These are phyloP conservation scores for Drosophila kepulauana DNA, from an alignment of 1,140 invertebrate species.

Conservation along the genomic window DNA sequence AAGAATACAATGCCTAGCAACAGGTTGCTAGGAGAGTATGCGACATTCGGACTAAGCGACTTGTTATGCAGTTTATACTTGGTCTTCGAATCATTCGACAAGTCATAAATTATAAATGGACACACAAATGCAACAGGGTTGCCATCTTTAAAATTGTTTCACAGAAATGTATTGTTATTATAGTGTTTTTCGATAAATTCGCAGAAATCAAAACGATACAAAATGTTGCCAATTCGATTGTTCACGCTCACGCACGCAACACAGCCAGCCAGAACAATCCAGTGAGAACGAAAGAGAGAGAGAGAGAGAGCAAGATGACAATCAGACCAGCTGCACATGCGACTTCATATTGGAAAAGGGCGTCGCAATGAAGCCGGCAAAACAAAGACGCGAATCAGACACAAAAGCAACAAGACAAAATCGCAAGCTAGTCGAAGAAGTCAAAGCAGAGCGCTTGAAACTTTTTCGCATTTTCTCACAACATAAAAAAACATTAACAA, in stretches of 20 bases:
- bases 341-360: constrained; percentile 75
- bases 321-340: constrained; percentile 50
- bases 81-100: constrained; percentile 22
- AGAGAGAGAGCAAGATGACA: not conserved
- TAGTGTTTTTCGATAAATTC: not conserved
- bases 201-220: not conserved
- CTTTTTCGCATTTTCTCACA: constrained; percentile 36
- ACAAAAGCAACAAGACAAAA: constrained; percentile 62
- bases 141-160: no score
- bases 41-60: not conserved
- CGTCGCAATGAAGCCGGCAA: constrained; percentile 74
- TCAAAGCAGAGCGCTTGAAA: constrained; percentile 10
- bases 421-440: constrained; percentile 23
- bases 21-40: constrained; percentile 30
- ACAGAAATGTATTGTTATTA: constrained; percentile 17
- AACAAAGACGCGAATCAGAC: constrained; percentile 75
- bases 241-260: constrained; percentile 3
- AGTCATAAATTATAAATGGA: constrained; percentile 26
- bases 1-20: constrained; percentile 7
- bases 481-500: constrained; percentile 31
- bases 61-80: constrained; percentile 21
- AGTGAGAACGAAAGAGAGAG: not conserved
- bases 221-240: constrained; percentile 5
- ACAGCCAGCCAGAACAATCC: not conserved
- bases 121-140: constrained; percentile 3